A percentile compares a stretch with the other conserved stretches of the same genome.
Evolutionary conservation across 2,113 vertebrate genomes (phyloP).

Genomic region (Chrysochloris asiatica): DNA sequence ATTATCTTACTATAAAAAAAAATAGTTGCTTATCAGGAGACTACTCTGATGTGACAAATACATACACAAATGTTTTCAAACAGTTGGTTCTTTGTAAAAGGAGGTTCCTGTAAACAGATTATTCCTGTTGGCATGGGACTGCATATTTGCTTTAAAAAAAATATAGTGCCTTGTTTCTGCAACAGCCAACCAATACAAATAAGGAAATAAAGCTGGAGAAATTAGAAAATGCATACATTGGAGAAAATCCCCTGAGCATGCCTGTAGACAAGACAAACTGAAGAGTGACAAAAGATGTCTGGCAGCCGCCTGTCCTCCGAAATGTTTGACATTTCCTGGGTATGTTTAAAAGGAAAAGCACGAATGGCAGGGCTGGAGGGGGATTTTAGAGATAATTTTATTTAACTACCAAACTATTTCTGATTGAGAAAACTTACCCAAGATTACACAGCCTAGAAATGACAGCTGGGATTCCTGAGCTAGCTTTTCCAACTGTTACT

Average conservation of each 20-base stretch:
- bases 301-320: slow-evolving; percentile 75
- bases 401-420: neutral
- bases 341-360: slow-evolving; percentile 45
- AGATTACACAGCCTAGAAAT: neutral
- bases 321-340: slow-evolving; percentile 64
- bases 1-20: neutral
- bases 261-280: slow-evolving; percentile 49
- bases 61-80: slow-evolving; percentile 79
- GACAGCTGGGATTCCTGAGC: neutral
- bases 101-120: slow-evolving; percentile 83
- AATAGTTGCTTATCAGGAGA: neutral
- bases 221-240: slow-evolving; percentile 69
- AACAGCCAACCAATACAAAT: slow-evolving; percentile 82
- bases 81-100: slow-evolving; percentile 81
- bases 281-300: slow-evolving; percentile 74
- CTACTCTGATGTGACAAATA: slow-evolving; percentile 64
- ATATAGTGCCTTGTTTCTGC: slow-evolving; percentile 79
- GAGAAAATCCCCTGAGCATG: slow-evolving; percentile 75
- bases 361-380: neutral
- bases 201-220: slow-evolving; percentile 80
- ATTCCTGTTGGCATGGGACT: slow-evolving; percentile 85
- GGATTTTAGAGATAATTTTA: neutral
- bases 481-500: neutral
- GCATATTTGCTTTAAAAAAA: slow-evolving; percentile 83
- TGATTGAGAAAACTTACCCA: neutral